Conservation (phyloP, 2,888 invertebrate species). For the Leucophenga montana region DNA sequence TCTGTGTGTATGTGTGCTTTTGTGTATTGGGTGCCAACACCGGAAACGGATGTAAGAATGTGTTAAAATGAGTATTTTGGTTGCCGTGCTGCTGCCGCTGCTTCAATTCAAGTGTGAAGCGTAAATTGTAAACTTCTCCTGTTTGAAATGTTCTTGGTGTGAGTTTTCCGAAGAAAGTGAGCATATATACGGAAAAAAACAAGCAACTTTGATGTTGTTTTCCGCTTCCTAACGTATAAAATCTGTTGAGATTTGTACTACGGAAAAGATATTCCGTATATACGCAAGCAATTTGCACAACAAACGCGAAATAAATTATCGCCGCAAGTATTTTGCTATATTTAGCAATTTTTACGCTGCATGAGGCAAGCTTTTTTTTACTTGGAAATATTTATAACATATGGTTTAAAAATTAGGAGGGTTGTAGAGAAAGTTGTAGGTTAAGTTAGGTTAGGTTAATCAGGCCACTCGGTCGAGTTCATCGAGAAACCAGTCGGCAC, state of each 20-base stretch:
- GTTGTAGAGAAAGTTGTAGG: too few species aligned
- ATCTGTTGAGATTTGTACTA: conserved; percentile 39
- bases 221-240: not conserved
- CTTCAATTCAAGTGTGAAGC: conserved; percentile 18
- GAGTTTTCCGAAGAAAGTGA: too few species aligned
- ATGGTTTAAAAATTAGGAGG: too few species aligned
- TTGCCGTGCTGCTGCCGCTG: not conserved
- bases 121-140: conserved; percentile 20
- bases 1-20: not conserved
- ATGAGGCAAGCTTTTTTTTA: too few species aligned
- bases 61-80: conserved; percentile 24
- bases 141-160: not conserved
- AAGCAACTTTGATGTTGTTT: conserved; percentile 16
- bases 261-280: too few species aligned
- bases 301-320: conserved; percentile 65
- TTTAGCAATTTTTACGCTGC: conserved; percentile 47
- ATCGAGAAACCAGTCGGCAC: too few species aligned
- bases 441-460: too few species aligned
- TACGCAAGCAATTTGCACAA: conserved; percentile 65
- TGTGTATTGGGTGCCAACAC: conserved; percentile 15
- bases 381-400: too few species aligned
- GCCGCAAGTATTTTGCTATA: conserved; percentile 65
- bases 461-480: too few species aligned
- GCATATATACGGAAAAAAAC: not conserved
- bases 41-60: conserved; percentile 27